A percentile compares a stretch with the other conserved stretches of the same genome.
phyloP scores from a whole-genome alignment of 2,797 vertebrate genomes.

The Percopsis omiscomaycus region DNA sequence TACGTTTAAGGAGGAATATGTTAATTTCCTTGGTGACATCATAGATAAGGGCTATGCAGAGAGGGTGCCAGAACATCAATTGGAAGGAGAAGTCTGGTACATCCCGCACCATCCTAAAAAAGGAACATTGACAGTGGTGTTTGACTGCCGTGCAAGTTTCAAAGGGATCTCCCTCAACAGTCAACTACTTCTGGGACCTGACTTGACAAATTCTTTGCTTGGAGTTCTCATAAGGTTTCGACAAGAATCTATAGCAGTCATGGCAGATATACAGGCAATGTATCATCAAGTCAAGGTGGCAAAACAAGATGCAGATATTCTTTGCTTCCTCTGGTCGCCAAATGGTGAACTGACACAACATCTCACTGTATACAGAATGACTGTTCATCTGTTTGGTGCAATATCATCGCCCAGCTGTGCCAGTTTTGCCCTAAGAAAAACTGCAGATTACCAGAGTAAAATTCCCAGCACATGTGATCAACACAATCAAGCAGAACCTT shows the following conservation, averaged over 20 bases:
- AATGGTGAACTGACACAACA: neutral
- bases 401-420: neutral
- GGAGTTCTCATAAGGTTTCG: neutral
- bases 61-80: neutral
- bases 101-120: conserved; percentile 13
- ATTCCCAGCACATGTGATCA: neutral
- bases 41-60: neutral
- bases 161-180: neutral
- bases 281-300: neutral
- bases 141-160: neutral
- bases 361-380: neutral
- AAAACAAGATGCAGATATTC: neutral
- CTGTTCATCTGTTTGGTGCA: neutral
- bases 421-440: no score
- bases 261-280: no score
- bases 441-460: neutral
- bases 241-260: neutral
- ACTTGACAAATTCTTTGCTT: conserved; percentile 1
- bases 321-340: neutral
- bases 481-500: neutral
- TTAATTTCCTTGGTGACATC: neutral
- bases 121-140: neutral
- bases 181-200: neutral
- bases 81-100: neutral
- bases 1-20: neutral